These are phyloP conservation scores for Urocitellus parryii DNA, from an alignment of 2,113 vertebrate species.

Conservation along the genomic window DNA sequence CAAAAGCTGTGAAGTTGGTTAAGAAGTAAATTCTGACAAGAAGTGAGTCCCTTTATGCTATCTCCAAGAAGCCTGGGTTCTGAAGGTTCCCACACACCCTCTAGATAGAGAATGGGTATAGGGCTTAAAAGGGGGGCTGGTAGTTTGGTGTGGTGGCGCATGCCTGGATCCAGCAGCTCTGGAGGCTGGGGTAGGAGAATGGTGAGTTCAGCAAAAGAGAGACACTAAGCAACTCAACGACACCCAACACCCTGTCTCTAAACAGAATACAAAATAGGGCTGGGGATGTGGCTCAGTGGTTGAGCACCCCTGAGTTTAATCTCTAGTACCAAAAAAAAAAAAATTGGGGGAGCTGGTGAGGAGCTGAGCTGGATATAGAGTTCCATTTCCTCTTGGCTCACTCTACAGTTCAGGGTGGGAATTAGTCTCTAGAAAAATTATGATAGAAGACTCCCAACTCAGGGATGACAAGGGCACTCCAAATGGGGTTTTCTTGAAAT, in stretches of 20 bases:
- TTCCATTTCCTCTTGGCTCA: neutral
- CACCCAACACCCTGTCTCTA: no score
- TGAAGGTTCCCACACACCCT: neutral
- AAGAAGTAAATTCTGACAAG: neutral
- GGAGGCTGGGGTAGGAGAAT: no score
- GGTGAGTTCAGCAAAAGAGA: no score
- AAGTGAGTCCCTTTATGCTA: neutral
- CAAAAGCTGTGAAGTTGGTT: neutral
- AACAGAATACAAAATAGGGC: no score
- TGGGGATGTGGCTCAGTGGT: no score
- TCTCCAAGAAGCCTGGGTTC: neutral
- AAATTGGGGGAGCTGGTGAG: no score
- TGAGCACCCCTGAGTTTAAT: no score
- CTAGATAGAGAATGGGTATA: neutral
- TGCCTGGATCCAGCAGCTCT: no score
- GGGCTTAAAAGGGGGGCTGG: neutral
- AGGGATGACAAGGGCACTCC: neutral
- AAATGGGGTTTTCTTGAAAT: neutral
- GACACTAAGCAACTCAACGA: no score
- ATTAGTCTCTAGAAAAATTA: slow-evolving; percentile 11
- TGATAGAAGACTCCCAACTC: neutral
- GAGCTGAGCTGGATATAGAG: neutral
- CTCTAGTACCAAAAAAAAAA: no score
- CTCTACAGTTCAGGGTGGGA: neutral
- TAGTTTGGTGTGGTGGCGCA: no score